Evolutionary conservation across 2,113 vertebrate genomes (phyloP).

Genomic region (Salvelinus namaycush): DNA sequence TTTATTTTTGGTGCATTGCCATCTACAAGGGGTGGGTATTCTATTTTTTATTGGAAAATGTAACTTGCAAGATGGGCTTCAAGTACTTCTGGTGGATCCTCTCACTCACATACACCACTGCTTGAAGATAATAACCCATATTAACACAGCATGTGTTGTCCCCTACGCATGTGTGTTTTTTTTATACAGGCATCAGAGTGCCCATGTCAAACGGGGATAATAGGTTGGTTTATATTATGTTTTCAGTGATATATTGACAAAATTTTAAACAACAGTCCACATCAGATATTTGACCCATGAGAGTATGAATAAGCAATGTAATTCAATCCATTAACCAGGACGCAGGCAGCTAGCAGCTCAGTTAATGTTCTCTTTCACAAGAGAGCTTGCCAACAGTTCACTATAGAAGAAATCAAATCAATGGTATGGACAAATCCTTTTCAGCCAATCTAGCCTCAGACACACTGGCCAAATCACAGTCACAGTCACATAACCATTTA

Average conservation of each 20-base stretch:
- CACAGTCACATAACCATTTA: neutral
- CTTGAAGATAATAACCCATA: too few species aligned
- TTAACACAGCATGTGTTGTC: neutral
- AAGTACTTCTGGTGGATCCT: too few species aligned
- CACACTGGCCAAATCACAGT: neutral
- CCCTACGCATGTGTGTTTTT: neutral
- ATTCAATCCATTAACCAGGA: neutral
- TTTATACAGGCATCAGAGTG: neutral
- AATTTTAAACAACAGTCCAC: too few species aligned
- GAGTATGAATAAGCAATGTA: neutral
- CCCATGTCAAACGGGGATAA: neutral
- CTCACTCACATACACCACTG: too few species aligned
- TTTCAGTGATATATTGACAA: neutral
- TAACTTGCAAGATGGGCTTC: too few species aligned
- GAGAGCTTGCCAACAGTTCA: neutral
- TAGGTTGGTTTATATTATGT: neutral
- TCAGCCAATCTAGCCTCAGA: neutral
- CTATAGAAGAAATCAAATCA: neutral
- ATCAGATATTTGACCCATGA: neutral
- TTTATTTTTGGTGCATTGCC: too few species aligned
- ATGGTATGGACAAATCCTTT: neutral
- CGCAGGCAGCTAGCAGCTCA: neutral
- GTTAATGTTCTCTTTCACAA: neutral
- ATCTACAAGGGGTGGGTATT: too few species aligned
- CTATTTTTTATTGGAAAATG: too few species aligned